phyloP scores from a whole-genome alignment of 2,888 invertebrate species.

The Watsonalla cultraria region DNA sequence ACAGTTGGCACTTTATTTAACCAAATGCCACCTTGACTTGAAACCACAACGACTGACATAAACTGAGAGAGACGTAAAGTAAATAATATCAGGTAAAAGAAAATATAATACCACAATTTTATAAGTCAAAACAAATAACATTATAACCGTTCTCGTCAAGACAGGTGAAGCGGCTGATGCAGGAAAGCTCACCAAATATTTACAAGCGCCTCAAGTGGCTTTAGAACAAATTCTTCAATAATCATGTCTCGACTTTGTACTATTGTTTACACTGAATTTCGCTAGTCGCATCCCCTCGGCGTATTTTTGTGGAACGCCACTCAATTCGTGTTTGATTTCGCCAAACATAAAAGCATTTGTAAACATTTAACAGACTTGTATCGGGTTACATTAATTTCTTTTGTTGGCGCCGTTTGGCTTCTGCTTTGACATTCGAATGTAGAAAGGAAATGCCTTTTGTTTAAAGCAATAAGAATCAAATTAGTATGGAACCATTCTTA shows the following conservation, averaged over 20 bases:
- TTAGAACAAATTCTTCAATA: constrained; percentile 75
- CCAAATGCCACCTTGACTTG: too few species aligned
- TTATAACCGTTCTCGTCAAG: constrained; percentile 47
- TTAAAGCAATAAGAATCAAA: too few species aligned
- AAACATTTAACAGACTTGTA: constrained; percentile 68
- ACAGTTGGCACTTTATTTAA: too few species aligned
- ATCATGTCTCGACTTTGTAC: constrained; percentile 65
- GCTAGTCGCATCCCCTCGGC: constrained; percentile 53
- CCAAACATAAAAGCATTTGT: constrained; percentile 69
- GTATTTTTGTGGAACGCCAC: constrained; percentile 69
- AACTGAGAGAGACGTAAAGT: neutral
- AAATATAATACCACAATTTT: constrained; percentile 21
- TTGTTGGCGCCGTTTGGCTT: constrained; percentile 40
- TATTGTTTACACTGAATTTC: constrained; percentile 68
- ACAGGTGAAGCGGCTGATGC: constrained; percentile 56
- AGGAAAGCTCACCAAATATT: constrained; percentile 74
- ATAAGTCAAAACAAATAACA: constrained; percentile 48
- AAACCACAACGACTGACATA: too few species aligned
- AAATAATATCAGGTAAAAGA: neutral
- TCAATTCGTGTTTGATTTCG: constrained; percentile 73
- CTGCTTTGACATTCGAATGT: constrained; percentile 21
- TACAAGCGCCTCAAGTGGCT: constrained; percentile 71
- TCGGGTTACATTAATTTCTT: constrained; percentile 63
- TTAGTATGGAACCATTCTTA: too few species aligned
- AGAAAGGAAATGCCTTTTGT: neutral